phyloP scores from a whole-genome alignment of 1,140 invertebrate species.

The Platyura marginata region DNA sequence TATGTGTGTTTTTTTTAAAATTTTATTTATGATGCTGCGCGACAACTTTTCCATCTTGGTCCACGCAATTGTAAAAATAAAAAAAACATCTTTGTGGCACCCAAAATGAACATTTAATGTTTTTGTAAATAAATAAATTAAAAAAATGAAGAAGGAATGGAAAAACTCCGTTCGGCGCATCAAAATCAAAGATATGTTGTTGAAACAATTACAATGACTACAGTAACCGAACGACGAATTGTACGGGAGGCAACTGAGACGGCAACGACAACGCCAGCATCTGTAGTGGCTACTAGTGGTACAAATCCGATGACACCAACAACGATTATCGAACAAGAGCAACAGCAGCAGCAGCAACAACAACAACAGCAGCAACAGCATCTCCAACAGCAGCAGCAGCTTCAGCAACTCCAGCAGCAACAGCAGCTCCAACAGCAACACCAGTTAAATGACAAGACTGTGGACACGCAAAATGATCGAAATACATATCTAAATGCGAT shows the following conservation, averaged over 20 bases:
- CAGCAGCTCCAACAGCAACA: constrained; percentile 11
- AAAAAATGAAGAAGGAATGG: constrained; percentile 4
- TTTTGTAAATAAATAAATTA: not conserved
- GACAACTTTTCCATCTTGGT: no score
- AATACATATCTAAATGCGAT: not conserved
- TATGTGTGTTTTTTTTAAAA: no score
- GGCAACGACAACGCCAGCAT: constrained; percentile 1
- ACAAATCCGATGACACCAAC: not conserved
- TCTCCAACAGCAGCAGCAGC: constrained; percentile 5
- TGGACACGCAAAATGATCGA: not conserved
- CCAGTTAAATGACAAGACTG: constrained; percentile 2
- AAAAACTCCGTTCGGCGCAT: constrained; percentile 8
- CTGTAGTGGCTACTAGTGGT: not conserved
- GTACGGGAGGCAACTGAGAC: constrained; percentile 24
- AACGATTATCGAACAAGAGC: not conserved
- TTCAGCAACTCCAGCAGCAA: constrained; percentile 2
- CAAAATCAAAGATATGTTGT: constrained; percentile 36
- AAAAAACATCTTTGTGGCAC: constrained; percentile 9
- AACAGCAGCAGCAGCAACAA: not conserved
- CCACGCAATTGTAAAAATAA: constrained; percentile 3
- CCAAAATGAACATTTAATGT: no score
- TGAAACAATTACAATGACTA: constrained; percentile 48
- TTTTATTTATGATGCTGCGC: no score
- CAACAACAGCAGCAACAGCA: constrained; percentile 9
- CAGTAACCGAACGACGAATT: constrained; percentile 41